phyloP scores from a whole-genome alignment of 2,888 invertebrate genomes.

The Nesidiocoris tenuis region DNA sequence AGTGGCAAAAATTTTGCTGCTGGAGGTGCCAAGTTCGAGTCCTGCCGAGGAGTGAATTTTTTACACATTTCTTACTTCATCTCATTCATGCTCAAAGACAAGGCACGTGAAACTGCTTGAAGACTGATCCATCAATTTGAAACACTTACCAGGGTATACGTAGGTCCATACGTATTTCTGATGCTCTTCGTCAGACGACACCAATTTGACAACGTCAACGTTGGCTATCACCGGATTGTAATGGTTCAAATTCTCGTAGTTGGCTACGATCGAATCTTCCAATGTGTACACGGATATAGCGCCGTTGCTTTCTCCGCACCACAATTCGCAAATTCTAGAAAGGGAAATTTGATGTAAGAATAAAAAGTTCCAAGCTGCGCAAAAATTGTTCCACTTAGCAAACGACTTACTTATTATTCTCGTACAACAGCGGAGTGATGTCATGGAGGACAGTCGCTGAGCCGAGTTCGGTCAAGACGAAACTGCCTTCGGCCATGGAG shows the following conservation, averaged over 20 bases:
- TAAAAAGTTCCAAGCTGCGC: neutral
- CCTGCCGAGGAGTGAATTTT: no score
- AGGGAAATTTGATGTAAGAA: neutral
- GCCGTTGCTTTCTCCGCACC: conserved; percentile 85
- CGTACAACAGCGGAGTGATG: conserved; percentile 53
- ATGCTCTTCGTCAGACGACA: conserved; percentile 58
- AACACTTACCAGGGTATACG: conserved; percentile 69
- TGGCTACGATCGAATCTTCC: conserved; percentile 68
- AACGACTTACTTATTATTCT: conserved; percentile 29
- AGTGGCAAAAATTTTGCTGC: no score
- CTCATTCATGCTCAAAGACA: no score
- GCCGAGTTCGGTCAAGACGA: conserved; percentile 75
- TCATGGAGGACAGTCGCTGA: conserved; percentile 69
- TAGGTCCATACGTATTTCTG: conserved; percentile 68
- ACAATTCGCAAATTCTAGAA: conserved; percentile 62
- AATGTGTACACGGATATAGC: conserved; percentile 76
- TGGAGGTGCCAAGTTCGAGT: no score
- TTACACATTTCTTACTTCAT: no score
- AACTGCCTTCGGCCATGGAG: conserved; percentile 69
- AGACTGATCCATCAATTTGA: no score
- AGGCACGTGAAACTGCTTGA: neutral
- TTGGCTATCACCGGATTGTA: conserved; percentile 62
- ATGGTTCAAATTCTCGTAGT: conserved; percentile 69
- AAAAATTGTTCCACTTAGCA: neutral
- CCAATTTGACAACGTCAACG: conserved; percentile 69